These are phyloP conservation scores for Melopsittacus undulatus DNA, from an alignment of 2,797 vertebrate genomes.

Conservation along the genomic window DNA sequence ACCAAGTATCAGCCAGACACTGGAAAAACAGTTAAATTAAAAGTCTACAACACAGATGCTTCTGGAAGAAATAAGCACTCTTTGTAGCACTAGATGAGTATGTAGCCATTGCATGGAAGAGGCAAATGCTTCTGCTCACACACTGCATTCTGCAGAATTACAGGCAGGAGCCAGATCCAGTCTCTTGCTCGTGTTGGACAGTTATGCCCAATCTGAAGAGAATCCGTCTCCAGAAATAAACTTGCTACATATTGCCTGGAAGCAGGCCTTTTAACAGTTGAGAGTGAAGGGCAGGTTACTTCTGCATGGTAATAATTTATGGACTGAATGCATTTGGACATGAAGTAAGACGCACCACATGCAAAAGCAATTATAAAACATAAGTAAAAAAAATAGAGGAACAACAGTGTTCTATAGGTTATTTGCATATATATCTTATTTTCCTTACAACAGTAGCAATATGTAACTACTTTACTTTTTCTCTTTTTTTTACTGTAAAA, in stretches of 20 bases:
- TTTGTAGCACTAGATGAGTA: background rate
- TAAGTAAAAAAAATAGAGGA: background rate
- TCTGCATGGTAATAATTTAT: fast-evolving
- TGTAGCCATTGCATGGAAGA: background rate
- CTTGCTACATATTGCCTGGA: background rate
- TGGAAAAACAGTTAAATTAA: background rate
- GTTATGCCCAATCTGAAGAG: background rate
- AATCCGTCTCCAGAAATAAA: background rate
- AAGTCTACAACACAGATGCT: background rate
- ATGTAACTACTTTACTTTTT: background rate
- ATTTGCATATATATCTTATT: background rate
- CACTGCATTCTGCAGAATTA: background rate
- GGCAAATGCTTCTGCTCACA: background rate
- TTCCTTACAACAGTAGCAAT: background rate
- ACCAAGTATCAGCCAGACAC: background rate
- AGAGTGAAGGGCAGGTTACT: background rate
- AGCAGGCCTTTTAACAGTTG: background rate
- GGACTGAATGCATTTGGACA: background rate
- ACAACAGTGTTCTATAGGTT: background rate
- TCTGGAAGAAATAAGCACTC: background rate
- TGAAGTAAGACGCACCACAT: fast-evolving
- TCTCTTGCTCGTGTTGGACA: background rate
- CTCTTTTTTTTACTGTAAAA: background rate
- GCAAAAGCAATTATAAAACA: background rate
- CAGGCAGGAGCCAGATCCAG: background rate